These are phyloP conservation scores for Luehdorfia chinensis DNA, from an alignment of 1,140 invertebrate genomes.

Conservation along the genomic window DNA sequence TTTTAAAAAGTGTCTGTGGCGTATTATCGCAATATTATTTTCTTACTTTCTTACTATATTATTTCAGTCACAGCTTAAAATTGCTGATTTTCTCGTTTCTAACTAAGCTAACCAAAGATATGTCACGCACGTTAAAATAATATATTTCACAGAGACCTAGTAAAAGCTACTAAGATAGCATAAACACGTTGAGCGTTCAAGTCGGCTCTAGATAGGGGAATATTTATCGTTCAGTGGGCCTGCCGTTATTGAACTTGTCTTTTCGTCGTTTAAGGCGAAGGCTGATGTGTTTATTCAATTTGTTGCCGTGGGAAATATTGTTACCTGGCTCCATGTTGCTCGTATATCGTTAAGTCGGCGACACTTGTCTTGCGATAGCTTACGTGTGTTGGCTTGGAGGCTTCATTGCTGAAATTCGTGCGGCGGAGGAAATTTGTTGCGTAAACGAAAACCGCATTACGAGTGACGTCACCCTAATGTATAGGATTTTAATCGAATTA, in stretches of 20 bases:
- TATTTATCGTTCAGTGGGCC: constrained; percentile 52
- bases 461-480: constrained; percentile 1
- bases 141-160: constrained; percentile 19
- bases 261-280: constrained; percentile 64
- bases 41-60: too few relatives aligned
- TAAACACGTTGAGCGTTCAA: constrained; percentile 31
- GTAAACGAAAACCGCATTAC: constrained; percentile 9
- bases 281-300: constrained; percentile 73
- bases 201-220: constrained; percentile 42
- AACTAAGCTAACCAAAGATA: not conserved
- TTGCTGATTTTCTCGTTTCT: too few relatives aligned
- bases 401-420: constrained; percentile 15
- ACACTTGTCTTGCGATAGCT: constrained; percentile 29
- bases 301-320: constrained; percentile 64
- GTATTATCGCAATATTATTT: too few relatives aligned
- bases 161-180: constrained; percentile 30
- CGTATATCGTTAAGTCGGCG: constrained; percentile 42
- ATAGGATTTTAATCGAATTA: not conserved
- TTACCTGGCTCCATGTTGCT: constrained; percentile 52
- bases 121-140: constrained; percentile 13
- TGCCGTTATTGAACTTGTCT: constrained; percentile 66
- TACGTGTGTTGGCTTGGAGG: constrained; percentile 4
- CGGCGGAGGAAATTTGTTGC: constrained; percentile 9
- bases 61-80: too few relatives aligned
- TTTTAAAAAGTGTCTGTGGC: too few relatives aligned